Conservation (phyloP, 2,797 vertebrate genomes). For the Sebastes cheni region DNA sequence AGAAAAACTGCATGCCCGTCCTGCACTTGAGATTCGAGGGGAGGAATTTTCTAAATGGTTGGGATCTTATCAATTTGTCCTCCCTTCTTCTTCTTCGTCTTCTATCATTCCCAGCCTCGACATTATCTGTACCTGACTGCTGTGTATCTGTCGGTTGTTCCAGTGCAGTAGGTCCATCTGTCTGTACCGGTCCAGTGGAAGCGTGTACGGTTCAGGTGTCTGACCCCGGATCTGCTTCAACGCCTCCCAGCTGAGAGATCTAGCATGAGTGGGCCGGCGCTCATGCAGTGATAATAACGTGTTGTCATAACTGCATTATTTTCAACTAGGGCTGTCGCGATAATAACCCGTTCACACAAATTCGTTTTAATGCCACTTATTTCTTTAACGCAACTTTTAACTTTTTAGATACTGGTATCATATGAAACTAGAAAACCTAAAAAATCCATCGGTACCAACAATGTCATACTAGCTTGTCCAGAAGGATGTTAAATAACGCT, state of each 20-base stretch:
- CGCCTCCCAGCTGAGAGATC: slow-evolving; percentile 30
- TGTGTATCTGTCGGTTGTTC: slow-evolving; percentile 28
- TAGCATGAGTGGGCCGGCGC: slow-evolving; percentile 1
- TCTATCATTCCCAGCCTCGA: neutral
- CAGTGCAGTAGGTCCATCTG: slow-evolving; percentile 32
- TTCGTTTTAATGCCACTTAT: too few relatives aligned
- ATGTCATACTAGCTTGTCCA: too few relatives aligned
- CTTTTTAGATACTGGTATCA: too few relatives aligned
- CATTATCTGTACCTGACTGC: slow-evolving; percentile 18
- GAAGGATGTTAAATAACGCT: too few relatives aligned
- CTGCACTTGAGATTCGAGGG: neutral
- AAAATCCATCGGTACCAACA: too few relatives aligned
- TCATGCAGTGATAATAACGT: slow-evolving; percentile 17
- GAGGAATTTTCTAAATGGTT: neutral
- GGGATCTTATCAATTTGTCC: neutral
- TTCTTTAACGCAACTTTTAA: too few relatives aligned
- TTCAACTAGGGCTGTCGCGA: neutral
- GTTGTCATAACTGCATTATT: slow-evolving; percentile 7
- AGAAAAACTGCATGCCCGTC: too few relatives aligned
- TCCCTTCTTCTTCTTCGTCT: neutral
- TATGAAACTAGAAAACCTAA: too few relatives aligned
- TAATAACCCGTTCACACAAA: too few relatives aligned
- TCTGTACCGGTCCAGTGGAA: slow-evolving; percentile 42
- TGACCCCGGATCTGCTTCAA: slow-evolving; percentile 53
- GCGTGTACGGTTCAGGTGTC: slow-evolving; percentile 12